Evolutionary conservation across 1,140 invertebrate genomes (phyloP), one percentile per base, ranked within the genome.

Genomic region (Notospermus geniculatus): DNA sequence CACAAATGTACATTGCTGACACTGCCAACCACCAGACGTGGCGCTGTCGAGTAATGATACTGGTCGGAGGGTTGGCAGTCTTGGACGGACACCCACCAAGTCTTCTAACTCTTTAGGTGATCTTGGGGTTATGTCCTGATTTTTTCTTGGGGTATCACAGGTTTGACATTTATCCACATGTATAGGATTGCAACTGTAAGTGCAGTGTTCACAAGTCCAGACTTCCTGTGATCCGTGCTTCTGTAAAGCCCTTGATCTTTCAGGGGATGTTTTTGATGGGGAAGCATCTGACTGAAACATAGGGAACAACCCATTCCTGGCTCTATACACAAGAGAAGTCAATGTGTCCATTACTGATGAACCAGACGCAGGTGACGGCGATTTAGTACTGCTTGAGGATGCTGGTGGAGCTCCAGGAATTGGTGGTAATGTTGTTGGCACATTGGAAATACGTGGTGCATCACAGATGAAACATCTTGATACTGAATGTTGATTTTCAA

Each of bases 81-180:
- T 92, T 91, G 75, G 90, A 90, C 82, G 27, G 13, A 1, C 15
- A 30, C 54, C 17, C 22, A 19, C 90, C 90, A 90, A 91, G 91
- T 73, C 67, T 84, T 83, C 19, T 9, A 15, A 13, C 23, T 30
- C 22, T 4, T n/a, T 4, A 13, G 27, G 27, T 11, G n/a, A 30
- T 22, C 15, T 56, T 36, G 22, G 27, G 15, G 23, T n/a, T 4
- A 30, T 56, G 4, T 15, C 15, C 17, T 22, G 11, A 30, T n/a
- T 19, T 52, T 15, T 66, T 64, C 23, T 56, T 60, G 41, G 52
- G 46, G 65, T 60, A 4, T 50, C 55, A 65, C 75, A 77, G 4
- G 52, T 63, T 28, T 66, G 58, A 62, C 75, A 77, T 39, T 60
- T 58, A 1, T 63, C 59, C 27, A 30, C 62, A 63, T 64, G 73